phyloP scores from a whole-genome alignment of 2,888 invertebrate genomes.

The Caenorhabditis plicata region DNA sequence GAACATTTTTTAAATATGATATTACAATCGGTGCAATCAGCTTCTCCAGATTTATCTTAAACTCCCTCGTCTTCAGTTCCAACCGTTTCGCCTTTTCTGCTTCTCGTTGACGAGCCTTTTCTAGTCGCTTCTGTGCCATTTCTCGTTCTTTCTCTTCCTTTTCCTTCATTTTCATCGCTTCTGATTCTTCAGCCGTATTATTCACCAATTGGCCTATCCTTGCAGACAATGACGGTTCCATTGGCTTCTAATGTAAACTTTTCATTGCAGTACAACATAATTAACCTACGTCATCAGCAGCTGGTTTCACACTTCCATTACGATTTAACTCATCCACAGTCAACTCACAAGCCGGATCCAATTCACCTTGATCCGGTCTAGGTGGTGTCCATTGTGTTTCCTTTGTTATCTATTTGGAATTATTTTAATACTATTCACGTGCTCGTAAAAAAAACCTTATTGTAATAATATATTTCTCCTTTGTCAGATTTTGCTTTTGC shows the following conservation, averaged over 20 bases:
- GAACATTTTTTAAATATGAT: background rate
- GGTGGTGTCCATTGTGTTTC: constrained; percentile 33
- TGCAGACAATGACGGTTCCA: background rate
- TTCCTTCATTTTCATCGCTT: background rate
- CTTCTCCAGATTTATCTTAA: constrained; percentile 14
- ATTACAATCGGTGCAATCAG: constrained; percentile 11
- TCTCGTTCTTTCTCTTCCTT: constrained; percentile 3
- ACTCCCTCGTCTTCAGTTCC: constrained; percentile 4
- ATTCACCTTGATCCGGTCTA: constrained; percentile 13
- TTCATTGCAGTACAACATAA: no score
- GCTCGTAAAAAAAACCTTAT: constrained; percentile 27
- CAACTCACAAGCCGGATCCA: constrained; percentile 13
- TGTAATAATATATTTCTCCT: constrained; percentile 86
- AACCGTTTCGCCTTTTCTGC: background rate
- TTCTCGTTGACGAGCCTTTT: background rate
- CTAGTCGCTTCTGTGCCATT: background rate
- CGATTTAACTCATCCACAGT: background rate
- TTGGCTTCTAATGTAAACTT: background rate
- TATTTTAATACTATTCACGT: background rate
- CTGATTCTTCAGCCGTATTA: background rate
- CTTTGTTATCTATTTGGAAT: constrained; percentile 13
- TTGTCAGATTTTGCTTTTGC: constrained; percentile 80
- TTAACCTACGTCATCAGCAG: background rate
- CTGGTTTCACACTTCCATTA: background rate
- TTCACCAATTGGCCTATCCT: background rate